Evolutionary conservation across 2,888 invertebrate genomes (phyloP), one percentile per base, ranked within the genome.

Genomic region (Melieria crassipennis): DNA sequence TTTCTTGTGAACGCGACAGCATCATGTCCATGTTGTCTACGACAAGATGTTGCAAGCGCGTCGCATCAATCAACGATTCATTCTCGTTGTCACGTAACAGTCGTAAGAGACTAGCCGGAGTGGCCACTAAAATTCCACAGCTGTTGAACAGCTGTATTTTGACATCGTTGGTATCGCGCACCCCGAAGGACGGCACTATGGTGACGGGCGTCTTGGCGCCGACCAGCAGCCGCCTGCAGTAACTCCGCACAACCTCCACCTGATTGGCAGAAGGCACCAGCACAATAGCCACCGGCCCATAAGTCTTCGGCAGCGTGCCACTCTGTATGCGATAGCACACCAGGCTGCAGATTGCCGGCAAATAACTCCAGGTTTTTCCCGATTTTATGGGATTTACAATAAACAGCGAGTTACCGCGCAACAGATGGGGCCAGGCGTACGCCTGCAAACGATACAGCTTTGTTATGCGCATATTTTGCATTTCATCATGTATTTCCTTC

Each of bases 291-390:
- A 89, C 85, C 0, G 94, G 93, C 48, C 91, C 91, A 56, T 87
- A 88, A 30, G 88, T 87, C n/a, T 85, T 79, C 0, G 82, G 81
- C 13, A 87, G 79, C 4, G 52, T 9, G 43, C 71, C 66, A 43
- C 70, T 75, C 48, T 77, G 76, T 52, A 77, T 48, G 6, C 79
- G 78, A 55, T 75, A 79, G n/a, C 75, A 75, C n/a, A 93, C 84
- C 68, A 90, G 87, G 64, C 91, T 90, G 65, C 91, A 88, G 4
- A 95, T 84, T 0, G 93, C 90, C 11, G 93, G 90, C 45, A 92
- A 81, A 81, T 92, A 94, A 0, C 92, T 91, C 79, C 91, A 84
- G 0, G 94, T 93, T 86, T 94, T 93, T 0, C 93, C 93, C 66
- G 90, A 89, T 11, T 85, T 84, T 0, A 87, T 80, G 0, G 90